Evolutionary conservation across 2,797 vertebrate genomes (phyloP).

Genomic region (Adelosebastes latens): DNA sequence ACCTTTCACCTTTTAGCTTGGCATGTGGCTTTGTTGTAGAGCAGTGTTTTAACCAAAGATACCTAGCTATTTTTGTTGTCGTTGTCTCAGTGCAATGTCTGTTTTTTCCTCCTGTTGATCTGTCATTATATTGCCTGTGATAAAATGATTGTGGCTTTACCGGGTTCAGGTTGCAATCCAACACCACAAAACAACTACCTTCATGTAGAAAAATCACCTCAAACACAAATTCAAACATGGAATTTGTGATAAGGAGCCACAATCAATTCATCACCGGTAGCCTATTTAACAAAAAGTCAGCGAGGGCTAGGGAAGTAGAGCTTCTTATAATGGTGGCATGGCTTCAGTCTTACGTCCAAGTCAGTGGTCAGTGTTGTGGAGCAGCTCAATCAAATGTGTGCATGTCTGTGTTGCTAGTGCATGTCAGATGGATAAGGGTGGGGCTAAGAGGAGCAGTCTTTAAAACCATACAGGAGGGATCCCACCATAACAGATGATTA

Average conservation of each 20-base stretch:
- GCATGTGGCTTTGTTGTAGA: constrained; percentile 98
- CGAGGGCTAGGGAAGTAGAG: constrained; percentile 78
- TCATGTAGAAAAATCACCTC: neutral
- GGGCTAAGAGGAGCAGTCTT: constrained; percentile 71
- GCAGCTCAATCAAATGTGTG: constrained; percentile 85
- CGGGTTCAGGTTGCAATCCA: neutral
- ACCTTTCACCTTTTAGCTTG: constrained; percentile 99
- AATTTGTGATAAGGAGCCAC: constrained; percentile 71
- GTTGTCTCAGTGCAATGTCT: constrained; percentile 84
- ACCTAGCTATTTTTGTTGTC: constrained; percentile 82
- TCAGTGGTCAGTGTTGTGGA: constrained; percentile 82
- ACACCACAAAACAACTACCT: neutral
- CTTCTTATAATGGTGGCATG: constrained; percentile 87
- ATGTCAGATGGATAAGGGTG: constrained; percentile 83
- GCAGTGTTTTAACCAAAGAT: constrained; percentile 87
- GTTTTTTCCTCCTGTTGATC: constrained; percentile 79
- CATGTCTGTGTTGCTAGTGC: constrained; percentile 81
- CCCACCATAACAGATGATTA: constrained; percentile 69
- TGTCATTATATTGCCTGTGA: constrained; percentile 83
- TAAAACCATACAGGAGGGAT: constrained; percentile 59
- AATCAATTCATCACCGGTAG: constrained; percentile 86
- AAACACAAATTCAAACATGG: constrained; percentile 26
- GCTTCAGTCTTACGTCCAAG: constrained; percentile 83
- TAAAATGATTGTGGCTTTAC: constrained; percentile 87
- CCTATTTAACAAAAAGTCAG: constrained; percentile 78